A percentile compares a stretch with the other conserved stretches of the same genome.
Conservation (phyloP, 2,113 vertebrate genomes). For the Notarius lentiginosus region DNA sequence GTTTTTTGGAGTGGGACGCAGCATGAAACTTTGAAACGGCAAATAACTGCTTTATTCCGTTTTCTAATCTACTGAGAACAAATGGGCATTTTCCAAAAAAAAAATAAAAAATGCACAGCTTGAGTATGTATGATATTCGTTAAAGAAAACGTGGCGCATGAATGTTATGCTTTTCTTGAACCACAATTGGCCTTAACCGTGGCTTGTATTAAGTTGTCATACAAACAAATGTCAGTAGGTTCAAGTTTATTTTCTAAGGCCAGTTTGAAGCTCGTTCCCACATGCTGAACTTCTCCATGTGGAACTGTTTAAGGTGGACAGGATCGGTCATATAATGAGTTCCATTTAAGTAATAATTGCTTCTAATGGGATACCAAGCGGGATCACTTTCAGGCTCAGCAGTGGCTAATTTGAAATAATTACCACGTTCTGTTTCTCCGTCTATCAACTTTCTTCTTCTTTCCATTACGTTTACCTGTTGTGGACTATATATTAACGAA, state of each 20-base stretch:
- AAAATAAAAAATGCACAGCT: neutral
- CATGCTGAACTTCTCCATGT: slow-evolving; percentile 45
- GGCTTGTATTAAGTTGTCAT: slow-evolving; percentile 29
- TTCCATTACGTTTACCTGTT: neutral
- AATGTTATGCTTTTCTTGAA: neutral
- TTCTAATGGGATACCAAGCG: slow-evolving; percentile 50
- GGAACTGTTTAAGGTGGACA: slow-evolving; percentile 45
- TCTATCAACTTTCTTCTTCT: slow-evolving; percentile 29
- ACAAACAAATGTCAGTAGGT: slow-evolving; percentile 14
- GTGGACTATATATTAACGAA: neutral
- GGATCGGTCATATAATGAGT: slow-evolving; percentile 36
- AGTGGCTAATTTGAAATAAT: slow-evolving; percentile 53
- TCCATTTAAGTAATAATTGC: slow-evolving; percentile 52
- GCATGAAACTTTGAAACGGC: neutral
- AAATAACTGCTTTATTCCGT: neutral
- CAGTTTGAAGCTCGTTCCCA: slow-evolving; percentile 18
- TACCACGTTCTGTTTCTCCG: slow-evolving; percentile 28
- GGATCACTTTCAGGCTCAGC: slow-evolving; percentile 40
- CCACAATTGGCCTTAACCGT: neutral
- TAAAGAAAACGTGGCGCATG: neutral
- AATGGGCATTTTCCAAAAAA: neutral
- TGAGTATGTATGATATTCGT: neutral
- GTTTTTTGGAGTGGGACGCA: neutral
- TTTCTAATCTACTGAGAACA: neutral
- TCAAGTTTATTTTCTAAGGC: slow-evolving; percentile 30